phyloP scores from a whole-genome alignment of 2,797 vertebrate species.

The Sebastes paucispinis region DNA sequence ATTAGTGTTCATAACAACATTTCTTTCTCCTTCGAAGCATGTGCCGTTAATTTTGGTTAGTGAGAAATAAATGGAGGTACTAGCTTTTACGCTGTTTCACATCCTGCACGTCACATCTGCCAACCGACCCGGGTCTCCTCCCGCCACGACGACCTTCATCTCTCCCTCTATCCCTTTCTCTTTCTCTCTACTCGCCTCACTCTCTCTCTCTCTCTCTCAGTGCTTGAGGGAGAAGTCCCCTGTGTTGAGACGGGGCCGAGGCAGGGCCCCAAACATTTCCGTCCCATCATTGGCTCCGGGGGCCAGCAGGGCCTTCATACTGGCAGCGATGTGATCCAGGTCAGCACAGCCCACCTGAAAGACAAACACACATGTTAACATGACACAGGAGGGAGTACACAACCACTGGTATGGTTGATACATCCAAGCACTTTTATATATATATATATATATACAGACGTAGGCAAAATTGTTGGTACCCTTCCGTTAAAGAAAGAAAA shows the following conservation, averaged over 20 bases:
- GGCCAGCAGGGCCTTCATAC: conserved; percentile 91
- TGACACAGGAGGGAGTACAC: too few species aligned
- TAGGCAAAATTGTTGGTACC: too few species aligned
- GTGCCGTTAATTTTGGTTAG: conserved; percentile 66
- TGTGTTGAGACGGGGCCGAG: conserved; percentile 91
- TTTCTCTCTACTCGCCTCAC: neutral
- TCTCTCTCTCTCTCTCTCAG: conserved; percentile 72
- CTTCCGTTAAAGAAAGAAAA: too few species aligned
- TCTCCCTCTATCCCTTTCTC: neutral
- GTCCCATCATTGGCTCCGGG: conserved; percentile 89
- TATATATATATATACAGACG: too few species aligned
- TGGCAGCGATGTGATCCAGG: conserved; percentile 92
- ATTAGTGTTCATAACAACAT: conserved; percentile 62
- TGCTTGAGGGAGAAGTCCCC: conserved; percentile 90
- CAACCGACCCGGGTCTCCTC: conserved; percentile 1
- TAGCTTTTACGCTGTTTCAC: conserved; percentile 53
- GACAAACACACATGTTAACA: neutral
- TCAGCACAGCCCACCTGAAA: conserved; percentile 87
- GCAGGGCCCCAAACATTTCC: conserved; percentile 92
- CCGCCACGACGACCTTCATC: neutral
- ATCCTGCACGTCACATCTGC: conserved; percentile 42
- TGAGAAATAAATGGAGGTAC: conserved; percentile 67
- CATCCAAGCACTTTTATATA: neutral
- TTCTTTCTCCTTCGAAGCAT: conserved; percentile 45
- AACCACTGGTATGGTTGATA: neutral